Conservation (phyloP, 2,113 vertebrate species). For the Plecotus auritus region DNA sequence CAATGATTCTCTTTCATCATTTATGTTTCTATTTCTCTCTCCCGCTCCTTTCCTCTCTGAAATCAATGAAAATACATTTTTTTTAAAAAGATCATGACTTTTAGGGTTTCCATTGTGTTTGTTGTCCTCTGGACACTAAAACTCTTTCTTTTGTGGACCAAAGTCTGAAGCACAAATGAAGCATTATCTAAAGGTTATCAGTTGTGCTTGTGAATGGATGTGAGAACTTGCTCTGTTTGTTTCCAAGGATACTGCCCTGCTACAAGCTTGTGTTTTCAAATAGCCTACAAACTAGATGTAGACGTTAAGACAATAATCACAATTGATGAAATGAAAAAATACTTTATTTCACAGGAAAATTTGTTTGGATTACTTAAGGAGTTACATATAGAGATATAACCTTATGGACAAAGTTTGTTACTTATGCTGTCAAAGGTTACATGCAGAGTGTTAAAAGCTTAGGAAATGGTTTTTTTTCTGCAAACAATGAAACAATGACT, state of each 20-base stretch:
- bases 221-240: background rate
- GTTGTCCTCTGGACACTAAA: background rate
- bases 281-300: background rate
- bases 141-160: background rate
- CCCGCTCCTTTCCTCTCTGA: no score
- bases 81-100: background rate
- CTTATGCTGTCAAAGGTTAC: slow-evolving; percentile 11
- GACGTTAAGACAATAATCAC: background rate
- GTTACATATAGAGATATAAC: background rate
- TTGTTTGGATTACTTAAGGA: slow-evolving; percentile 31
- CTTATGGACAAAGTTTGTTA: background rate
- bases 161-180: background rate
- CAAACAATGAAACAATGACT: slow-evolving; percentile 54
- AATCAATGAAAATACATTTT: no score
- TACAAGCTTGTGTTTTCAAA: slow-evolving; percentile 20
- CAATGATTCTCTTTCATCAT: no score
- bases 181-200: background rate
- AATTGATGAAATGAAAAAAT: background rate
- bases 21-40: no score
- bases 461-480: slow-evolving; percentile 1
- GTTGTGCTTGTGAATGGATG: background rate
- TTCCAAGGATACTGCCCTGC: background rate
- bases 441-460: background rate
- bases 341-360: slow-evolving; percentile 13
- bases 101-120: background rate